Percentiles rank a stretch among this genome's conserved stretches.
phyloP scores from a whole-genome alignment of 2,113 vertebrate species.

The Entosphenus tridentatus region DNA sequence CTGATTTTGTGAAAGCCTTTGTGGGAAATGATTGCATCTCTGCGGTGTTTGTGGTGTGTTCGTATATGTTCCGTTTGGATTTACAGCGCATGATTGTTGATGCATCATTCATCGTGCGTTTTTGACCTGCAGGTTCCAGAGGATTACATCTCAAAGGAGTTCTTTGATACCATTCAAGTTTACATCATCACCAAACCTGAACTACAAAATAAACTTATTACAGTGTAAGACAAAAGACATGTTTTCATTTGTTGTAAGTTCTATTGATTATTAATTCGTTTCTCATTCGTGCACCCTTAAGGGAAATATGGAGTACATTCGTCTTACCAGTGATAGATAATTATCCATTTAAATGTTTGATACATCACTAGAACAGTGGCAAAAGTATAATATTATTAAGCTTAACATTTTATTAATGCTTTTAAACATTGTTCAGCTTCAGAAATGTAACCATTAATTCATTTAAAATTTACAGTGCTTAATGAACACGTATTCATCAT shows the following conservation, averaged over 20 bases:
- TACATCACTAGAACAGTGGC: background rate
- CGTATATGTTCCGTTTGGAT: background rate
- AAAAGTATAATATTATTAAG: background rate
- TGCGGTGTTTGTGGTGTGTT: background rate
- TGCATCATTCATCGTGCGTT: too few relatives aligned
- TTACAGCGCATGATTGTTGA: background rate
- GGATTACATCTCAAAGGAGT: conserved; percentile 85
- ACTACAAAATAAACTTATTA: conserved; percentile 93
- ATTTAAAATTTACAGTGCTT: too few relatives aligned
- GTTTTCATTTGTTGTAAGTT: background rate
- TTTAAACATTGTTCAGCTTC: too few relatives aligned
- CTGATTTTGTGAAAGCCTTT: too few relatives aligned
- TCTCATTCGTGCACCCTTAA: background rate
- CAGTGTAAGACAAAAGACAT: conserved; percentile 40
- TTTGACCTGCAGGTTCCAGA: conserved; percentile 51
- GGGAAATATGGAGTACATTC: background rate
- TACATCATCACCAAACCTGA: conserved; percentile 97
- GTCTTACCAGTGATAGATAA: conserved; percentile 6
- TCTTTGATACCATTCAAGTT: conserved; percentile 95
- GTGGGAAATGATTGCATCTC: background rate
- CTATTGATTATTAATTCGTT: background rate
- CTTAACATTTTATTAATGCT: background rate
- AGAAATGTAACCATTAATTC: too few relatives aligned
- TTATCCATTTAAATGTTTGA: background rate
- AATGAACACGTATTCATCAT: too few relatives aligned